A percentile compares a stretch with the other conserved stretches of the same genome.
These are phyloP conservation scores for Cyclina sinensis DNA, from an alignment of 1,140 invertebrate species.

Conservation along the genomic window DNA sequence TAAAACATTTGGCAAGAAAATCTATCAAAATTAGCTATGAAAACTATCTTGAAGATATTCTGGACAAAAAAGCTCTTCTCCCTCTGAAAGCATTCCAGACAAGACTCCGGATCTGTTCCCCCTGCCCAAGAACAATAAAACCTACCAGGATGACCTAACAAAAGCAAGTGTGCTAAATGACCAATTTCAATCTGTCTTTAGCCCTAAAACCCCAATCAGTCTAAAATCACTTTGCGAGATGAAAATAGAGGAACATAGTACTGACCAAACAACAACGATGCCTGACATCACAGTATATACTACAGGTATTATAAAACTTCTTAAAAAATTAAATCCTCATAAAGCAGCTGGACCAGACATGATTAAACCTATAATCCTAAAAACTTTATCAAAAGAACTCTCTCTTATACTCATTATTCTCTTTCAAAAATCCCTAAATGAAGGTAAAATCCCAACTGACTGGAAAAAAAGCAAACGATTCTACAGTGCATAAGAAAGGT, in stretches of 20 bases:
- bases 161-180: background rate
- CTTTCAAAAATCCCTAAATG: constrained; percentile 9
- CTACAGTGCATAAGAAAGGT: background rate
- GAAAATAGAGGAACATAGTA: background rate
- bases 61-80: background rate
- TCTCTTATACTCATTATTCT: background rate
- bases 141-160: background rate
- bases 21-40: background rate
- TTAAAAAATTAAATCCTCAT: constrained; percentile 3
- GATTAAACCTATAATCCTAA: constrained; percentile 4
- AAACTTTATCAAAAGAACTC: background rate
- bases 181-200: constrained; percentile 3
- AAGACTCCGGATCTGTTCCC: too few relatives aligned
- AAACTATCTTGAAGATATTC: background rate
- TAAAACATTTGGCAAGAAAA: background rate
- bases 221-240: background rate
- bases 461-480: background rate
- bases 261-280: background rate
- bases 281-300: background rate
- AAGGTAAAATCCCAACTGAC: background rate
- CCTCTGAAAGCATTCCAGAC: constrained; percentile 4
- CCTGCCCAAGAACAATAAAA: background rate
- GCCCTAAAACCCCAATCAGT: background rate
- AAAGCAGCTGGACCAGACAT: background rate
- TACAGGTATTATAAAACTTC: background rate